A percentile compares a stretch with the other conserved stretches of the same genome.
phyloP scores from a whole-genome alignment of 2,797 vertebrate species.

The Leontopithecus rosalia region DNA sequence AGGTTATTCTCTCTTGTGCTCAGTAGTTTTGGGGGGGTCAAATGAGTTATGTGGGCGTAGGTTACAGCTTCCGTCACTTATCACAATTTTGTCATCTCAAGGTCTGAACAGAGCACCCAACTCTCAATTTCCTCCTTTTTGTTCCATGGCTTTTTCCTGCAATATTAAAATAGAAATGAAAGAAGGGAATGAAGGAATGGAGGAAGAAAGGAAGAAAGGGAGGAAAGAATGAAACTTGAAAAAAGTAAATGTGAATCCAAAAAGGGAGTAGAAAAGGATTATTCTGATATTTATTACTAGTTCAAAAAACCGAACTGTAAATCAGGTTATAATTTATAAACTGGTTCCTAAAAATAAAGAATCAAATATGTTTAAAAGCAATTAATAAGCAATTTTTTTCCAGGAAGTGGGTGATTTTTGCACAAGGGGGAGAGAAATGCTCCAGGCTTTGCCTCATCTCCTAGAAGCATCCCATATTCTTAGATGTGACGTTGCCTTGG shows the following conservation, averaged over 20 bases:
- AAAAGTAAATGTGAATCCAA: not conserved
- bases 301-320: constrained; percentile 19
- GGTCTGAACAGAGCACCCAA: not conserved
- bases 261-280: not conserved
- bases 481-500: constrained; percentile 99
- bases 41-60: not conserved
- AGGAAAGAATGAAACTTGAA: not conserved
- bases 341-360: constrained; percentile 52
- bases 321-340: constrained; percentile 66
- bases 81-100: constrained; percentile 31
- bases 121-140: not conserved
- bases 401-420: constrained; percentile 82
- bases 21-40: not conserved
- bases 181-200: not conserved
- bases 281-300: constrained; percentile 14
- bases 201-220: not conserved
- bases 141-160: not conserved
- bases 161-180: constrained; percentile 23
- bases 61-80: not conserved
- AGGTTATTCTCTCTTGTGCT: not conserved
- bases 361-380: constrained; percentile 77
- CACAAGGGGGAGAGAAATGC: constrained; percentile 78
- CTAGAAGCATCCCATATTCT: constrained; percentile 98
- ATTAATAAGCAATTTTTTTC: constrained; percentile 84
- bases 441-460: constrained; percentile 87